phyloP scores from a whole-genome alignment of 2,113 vertebrate species.

The Eidolon helvum region DNA sequence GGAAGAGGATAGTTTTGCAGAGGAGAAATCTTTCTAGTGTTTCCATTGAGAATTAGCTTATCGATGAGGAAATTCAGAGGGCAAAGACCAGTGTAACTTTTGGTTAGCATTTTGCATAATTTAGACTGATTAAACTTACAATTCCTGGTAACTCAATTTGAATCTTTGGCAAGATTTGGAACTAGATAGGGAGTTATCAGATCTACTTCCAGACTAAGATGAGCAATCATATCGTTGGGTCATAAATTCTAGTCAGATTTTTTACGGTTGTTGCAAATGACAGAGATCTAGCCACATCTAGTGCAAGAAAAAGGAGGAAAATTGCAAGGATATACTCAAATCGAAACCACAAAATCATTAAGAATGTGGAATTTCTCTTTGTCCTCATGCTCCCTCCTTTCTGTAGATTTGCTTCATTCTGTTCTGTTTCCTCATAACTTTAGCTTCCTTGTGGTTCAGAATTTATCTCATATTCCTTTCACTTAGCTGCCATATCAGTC shows the following conservation, averaged over 20 bases:
- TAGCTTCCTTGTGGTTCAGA: neutral
- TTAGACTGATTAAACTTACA: slow-evolving; percentile 41
- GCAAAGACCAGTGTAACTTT: slow-evolving; percentile 34
- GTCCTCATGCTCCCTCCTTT: neutral
- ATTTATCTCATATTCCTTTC: neutral
- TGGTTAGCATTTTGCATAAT: slow-evolving; percentile 64
- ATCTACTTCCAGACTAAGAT: neutral
- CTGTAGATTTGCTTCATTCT: neutral
- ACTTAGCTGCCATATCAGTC: neutral
- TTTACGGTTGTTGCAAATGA: neutral
- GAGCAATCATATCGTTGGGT: neutral
- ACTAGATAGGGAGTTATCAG: neutral
- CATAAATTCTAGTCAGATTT: neutral
- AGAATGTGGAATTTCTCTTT: neutral
- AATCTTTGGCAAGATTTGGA: slow-evolving; percentile 47
- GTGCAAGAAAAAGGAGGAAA: neutral
- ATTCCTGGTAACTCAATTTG: slow-evolving; percentile 42
- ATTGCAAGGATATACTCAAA: neutral
- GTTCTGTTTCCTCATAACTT: neutral
- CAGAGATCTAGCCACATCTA: neutral
- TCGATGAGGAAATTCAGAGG: slow-evolving; percentile 49
- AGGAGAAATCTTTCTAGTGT: neutral
- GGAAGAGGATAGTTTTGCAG: slow-evolving; percentile 19
- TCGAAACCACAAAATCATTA: slow-evolving; percentile 1
- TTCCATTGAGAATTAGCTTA: slow-evolving; percentile 57